Conservation (phyloP, 2,113 vertebrate genomes). For the Rhynchomys soricoides region DNA sequence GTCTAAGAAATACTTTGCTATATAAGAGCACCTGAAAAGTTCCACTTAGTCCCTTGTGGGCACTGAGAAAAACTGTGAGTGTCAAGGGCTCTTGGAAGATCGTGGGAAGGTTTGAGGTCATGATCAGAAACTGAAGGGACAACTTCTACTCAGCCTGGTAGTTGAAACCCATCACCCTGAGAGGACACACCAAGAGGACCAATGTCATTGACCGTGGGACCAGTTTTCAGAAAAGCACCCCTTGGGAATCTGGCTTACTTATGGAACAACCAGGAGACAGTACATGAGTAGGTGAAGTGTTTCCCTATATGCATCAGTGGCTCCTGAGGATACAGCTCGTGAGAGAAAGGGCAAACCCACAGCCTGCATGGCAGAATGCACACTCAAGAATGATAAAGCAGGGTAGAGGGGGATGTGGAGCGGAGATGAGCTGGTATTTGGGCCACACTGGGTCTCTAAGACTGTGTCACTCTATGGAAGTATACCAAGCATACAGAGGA, state of each 20-base stretch:
- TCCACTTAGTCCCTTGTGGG: not conserved
- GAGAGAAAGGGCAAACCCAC: not conserved
- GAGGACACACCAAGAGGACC: not conserved
- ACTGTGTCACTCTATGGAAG: not conserved
- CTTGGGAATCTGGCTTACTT: not conserved
- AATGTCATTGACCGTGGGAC: not conserved
- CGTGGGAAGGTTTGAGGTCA: not conserved
- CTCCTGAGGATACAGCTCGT: not conserved
- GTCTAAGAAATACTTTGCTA: not conserved
- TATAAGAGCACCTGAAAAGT: not conserved
- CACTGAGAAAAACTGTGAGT: not conserved
- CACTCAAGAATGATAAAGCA: not conserved
- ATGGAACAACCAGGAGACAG: not conserved
- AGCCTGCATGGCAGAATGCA: not conserved
- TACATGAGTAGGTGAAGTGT: not conserved
- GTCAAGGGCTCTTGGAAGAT: not conserved
- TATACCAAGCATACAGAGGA: not conserved
- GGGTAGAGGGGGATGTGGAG: not conserved
- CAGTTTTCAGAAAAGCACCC: not conserved
- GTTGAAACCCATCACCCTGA: not conserved
- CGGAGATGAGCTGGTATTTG: not conserved
- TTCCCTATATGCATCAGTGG: accelerated
- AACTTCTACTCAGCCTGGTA: not conserved
- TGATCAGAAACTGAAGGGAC: not conserved
- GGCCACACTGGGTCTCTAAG: not conserved